Evolutionary conservation across 2,113 vertebrate genomes (phyloP).

Genomic region (Todiramphus chloris): DNA sequence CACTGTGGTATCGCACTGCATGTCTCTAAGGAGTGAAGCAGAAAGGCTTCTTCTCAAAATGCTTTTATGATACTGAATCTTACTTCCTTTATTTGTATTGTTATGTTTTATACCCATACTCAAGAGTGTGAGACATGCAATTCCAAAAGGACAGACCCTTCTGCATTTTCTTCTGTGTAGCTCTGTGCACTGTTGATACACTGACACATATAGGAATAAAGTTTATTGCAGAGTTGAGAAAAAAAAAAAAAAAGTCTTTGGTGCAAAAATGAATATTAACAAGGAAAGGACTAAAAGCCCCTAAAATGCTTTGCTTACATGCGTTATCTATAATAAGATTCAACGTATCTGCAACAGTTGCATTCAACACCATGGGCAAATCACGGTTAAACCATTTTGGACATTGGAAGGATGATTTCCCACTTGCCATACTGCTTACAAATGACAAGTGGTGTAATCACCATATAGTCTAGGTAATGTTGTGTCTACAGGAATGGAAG

Average conservation of each 20-base stretch:
- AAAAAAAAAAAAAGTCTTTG: too few relatives aligned
- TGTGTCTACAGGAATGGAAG: neutral
- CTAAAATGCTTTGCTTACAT: neutral
- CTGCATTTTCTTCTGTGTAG: neutral
- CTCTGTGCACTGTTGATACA: neutral
- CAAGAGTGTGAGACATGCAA: neutral
- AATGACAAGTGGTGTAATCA: neutral
- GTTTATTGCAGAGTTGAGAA: neutral
- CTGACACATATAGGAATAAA: neutral
- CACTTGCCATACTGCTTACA: neutral
- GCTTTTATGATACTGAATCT: rapidly evolving
- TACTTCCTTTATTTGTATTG: neutral
- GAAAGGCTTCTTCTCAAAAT: neutral
- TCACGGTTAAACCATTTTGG: neutral
- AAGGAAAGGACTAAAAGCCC: neutral
- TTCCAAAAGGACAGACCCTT: neutral
- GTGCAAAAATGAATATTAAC: neutral
- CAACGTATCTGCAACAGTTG: neutral
- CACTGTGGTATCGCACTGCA: rapidly evolving
- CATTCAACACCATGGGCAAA: neutral
- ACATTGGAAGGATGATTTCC: neutral
- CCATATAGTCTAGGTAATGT: neutral
- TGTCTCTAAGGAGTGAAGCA: neutral
- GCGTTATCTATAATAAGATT: neutral
- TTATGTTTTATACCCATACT: neutral